Evolutionary conservation across 2,113 vertebrate genomes (phyloP), one percentile per base, ranked within the genome.

Genomic region (Gallinago paraguaiae): DNA sequence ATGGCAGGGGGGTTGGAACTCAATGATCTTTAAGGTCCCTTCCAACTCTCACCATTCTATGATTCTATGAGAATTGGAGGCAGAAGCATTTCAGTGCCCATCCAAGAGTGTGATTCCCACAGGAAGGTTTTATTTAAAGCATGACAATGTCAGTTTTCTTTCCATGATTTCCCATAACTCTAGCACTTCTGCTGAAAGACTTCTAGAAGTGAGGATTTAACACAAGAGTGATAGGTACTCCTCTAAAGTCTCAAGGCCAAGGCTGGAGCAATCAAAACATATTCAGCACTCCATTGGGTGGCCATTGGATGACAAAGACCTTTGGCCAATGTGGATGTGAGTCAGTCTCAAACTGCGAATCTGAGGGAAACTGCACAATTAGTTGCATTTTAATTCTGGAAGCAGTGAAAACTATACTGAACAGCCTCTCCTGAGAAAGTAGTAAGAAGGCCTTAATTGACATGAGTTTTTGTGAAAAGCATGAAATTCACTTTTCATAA

Each of bases 401-500:
- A 94, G 11, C 30, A 50, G 24, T 22, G 35, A 83, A 43, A 91
- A 24, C 15, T 70, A 2, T 43, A 39, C 16, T 35, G 51, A 84
- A 20, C 17, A 77, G 48, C 14, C 25, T 76, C 71, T 50, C 11
- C 59, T 77, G 57, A 87, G 41, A 60, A 77, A 88, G 59, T 27
- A 83, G 72, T 39, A 90, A 82, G 61, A 76, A 82, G n/a, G n/a
- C 14, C 37, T 86, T 82, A 90, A 88, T 5, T 93, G 85, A 78
- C 1, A 0, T 67, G 75, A 77, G 23, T 23, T 78, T 93, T 92
- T 93, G 20, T 86, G 30, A 92, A 59, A 64, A 87, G 18, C 33
- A 53, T 45, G 60, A 75, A 90, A 77, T 83, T 86, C 51, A 57
- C 46, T 94, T 94, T 67, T 92, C 82, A 80, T 75, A 69, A 92